Evolutionary conservation across 2,797 vertebrate genomes (phyloP).

Genomic region (Miichthys miiuy): DNA sequence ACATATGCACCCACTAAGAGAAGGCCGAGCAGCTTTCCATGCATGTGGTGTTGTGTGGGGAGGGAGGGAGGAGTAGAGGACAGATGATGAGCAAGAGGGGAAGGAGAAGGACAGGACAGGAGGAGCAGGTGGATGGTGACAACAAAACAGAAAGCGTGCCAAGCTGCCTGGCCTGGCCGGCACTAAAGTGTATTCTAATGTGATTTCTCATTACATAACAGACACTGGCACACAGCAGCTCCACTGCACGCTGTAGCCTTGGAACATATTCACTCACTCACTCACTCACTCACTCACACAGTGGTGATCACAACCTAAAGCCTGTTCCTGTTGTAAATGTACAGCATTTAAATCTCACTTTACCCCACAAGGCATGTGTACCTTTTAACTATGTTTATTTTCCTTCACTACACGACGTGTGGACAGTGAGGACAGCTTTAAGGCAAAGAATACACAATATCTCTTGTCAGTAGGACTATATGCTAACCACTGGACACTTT

Average conservation of each 20-base stretch:
- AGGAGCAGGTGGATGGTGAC: constrained; percentile 65
- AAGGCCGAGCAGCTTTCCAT: constrained; percentile 15
- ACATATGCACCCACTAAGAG: constrained; percentile 1
- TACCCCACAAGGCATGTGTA: background rate
- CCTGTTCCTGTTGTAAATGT: background rate
- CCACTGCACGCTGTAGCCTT: constrained; percentile 35
- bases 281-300: constrained; percentile 8
- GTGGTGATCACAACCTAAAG: constrained; percentile 16
- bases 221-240: constrained; percentile 61
- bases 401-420: no score
- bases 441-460: background rate
- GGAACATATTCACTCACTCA: constrained; percentile 19
- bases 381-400: background rate
- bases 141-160: constrained; percentile 60
- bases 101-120: constrained; percentile 44
- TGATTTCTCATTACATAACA: constrained; percentile 81
- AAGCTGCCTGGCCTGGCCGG: constrained; percentile 45
- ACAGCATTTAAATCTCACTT: constrained; percentile 25
- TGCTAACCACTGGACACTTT: background rate
- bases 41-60: constrained; percentile 13
- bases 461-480: background rate
- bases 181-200: constrained; percentile 72
- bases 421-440: background rate
- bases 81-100: constrained; percentile 14
- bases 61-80: constrained; percentile 24